Base-by-base conservation (phyloP, 2,113 vertebrate genomes). In the Phyllostomus hastatus region DNA sequence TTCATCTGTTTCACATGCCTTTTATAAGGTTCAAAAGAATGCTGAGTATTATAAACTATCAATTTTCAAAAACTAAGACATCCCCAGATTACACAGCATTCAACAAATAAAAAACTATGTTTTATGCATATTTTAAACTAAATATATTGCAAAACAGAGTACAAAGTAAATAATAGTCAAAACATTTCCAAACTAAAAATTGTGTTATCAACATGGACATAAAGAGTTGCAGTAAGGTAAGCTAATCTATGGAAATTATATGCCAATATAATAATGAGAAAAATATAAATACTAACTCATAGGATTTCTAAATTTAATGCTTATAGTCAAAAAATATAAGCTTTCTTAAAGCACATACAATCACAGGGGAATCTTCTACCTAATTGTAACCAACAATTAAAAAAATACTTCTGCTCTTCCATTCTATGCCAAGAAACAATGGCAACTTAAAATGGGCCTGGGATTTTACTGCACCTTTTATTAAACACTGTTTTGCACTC, bases 361-460 rank as follows among this genome's bases (percentile, higher is more conserved):
- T 57, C 20, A 95, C 7, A 81, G 16, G 26, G 28, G 26, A 79
- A 66, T 87, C 31, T 54, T 91, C 61, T 52, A 22, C 38, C 54
- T 69, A 12, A 31, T 16, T 89, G 35, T 70, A 96, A 92, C 41
- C 20, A 79, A 87, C 52, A 83, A 46, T 80, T 52, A 6, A 50
- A 75, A 73, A 91, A 95, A 50, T 54, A 66, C 61, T 61, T 91
- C 70, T 38, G 38, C 50, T 94, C 31, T 88, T 50, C 48, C 43
- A 91, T 79, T 88, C 66, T 91, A 54, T 76, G n/a, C 52, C 41
- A 91, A 94, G 67, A 95, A 96, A 94, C 31, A 93, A 88, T 6
- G 79, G 43, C 48, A 90, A 78, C 87, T 69, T 95, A 64, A 93
- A 92, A 88, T 4, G 64, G 35, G 31, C 41, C 24, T 73, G 24